Evolutionary conservation across 92 coral and sea anemone species (phyloP), one percentile per base, ranked within the genome.

Genomic region (Siderastrea siderea): DNA sequence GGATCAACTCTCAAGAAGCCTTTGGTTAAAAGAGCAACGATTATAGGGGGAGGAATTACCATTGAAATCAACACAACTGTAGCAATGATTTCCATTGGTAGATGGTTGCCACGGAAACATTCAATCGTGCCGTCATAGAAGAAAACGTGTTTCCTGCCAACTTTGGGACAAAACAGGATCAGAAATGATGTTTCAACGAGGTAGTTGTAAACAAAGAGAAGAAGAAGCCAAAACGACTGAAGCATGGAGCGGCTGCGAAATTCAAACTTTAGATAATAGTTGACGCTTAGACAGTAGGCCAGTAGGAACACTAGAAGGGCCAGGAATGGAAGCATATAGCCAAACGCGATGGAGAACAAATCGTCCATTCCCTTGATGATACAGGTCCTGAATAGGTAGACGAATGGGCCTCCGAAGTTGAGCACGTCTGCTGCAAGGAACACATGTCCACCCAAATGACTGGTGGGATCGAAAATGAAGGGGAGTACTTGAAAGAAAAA

Each of bases 401-500:
- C 85, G 43, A 98, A 85, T 5, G 99, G 99, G 5, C 96, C 96
- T 15, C 98, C 96, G 68, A 95, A 97, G 68, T 94, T 91, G 76
- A 96, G 90, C 13, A 96, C 17, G 66, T 96, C 91, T 4, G 95
- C 86, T 52, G 89, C 48, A 58, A 92, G 68, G 55, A 78, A 44
- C n/a, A 91, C 92, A 10, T 92, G 84, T 1, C 79, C 67, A n/a
- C 92, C 96, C 43, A 92, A 88, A 10, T 82, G 82, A 43, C 86
- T 91, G 26, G 77, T 71, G 7, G 97, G 98, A 17, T 82, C 83
- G 62, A 96, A 90, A 38, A 98, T 85, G 55, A 80, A 95, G 7
- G 99, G 98, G 62, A 98, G 92, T 63, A 96, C 93, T 90, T 98
- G 99, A 74, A 98, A 98, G 77, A 95, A 96, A 87, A 94, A 98